Evolutionary conservation across 2,797 vertebrate genomes (phyloP), one percentile per base, ranked within the genome.

Genomic region (Pagetopsis macropterus): DNA sequence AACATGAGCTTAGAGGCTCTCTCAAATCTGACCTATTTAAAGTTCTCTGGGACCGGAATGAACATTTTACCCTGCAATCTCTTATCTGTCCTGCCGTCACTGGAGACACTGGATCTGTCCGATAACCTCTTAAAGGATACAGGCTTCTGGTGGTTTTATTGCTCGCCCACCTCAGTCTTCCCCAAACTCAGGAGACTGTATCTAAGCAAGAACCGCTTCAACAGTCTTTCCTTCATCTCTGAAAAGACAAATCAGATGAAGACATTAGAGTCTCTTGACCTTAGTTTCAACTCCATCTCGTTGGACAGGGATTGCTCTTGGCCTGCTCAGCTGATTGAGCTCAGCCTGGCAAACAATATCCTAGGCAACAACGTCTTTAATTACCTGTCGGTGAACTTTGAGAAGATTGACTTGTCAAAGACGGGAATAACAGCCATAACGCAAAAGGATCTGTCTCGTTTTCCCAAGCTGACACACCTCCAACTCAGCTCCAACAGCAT

Each of bases 401-500:
- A 71, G 74, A 87, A 84, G 0, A 93, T 97, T 0, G 49, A 94
- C 82, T 89, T 97, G 0, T 90, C 91, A 1, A 92, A 88, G 76
- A 96, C 96, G 23, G 93, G 90, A 68, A 94, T 97, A 76, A 88
- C 65, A 41, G 89, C 27, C 0, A 80, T 97, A 16, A 86, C 90
- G 6, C 81, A 75, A 56, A 56, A 84, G 0, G 12, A 91, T 62
- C 27, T 88, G 3, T 78, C 16, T 2, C 52, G 50, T 2, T 92
- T 96, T 70, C 81, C 82, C 1, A 75, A 61, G 71, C 79, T 97
- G 83, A 91, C 82, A 14, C 93, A 95, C 70, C 91, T 97, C 62
- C 83, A 93, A 15, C 66, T 97, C 66, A 95, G 95, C 2, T 92
- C 16, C 1, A 97, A 97, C 85, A 91, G 82, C 50, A 93, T 97